These are phyloP conservation scores for Lithophane ornitopus DNA, from an alignment of 2,888 invertebrate genomes.

Conservation along the genomic window DNA sequence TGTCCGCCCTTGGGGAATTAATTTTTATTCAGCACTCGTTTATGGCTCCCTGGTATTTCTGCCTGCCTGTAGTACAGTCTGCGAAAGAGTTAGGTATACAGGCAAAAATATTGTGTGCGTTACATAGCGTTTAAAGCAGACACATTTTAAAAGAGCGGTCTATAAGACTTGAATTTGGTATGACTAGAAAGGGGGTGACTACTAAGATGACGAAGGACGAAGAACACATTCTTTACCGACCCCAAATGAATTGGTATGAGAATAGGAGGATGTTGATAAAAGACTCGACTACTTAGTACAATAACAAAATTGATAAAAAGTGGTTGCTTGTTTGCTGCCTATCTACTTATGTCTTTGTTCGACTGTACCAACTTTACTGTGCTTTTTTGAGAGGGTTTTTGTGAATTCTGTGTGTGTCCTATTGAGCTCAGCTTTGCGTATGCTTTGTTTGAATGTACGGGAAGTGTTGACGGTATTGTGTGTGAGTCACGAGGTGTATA, in stretches of 20 bases:
- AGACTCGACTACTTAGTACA: background rate
- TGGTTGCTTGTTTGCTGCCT: background rate
- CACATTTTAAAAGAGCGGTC: background rate
- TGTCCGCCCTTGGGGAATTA: slow-evolving; percentile 69
- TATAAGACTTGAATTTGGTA: background rate
- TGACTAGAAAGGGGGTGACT: background rate
- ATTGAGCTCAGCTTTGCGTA: slow-evolving; percentile 30
- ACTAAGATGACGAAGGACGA: background rate
- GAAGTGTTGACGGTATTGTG: slow-evolving; percentile 29
- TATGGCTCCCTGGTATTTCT: slow-evolving; percentile 64
- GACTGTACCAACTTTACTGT: slow-evolving; percentile 18
- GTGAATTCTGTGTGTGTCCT: slow-evolving; percentile 35
- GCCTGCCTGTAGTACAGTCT: slow-evolving; percentile 39
- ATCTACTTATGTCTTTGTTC: background rate
- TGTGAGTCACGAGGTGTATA: slow-evolving; percentile 6
- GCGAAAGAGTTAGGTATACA: slow-evolving; percentile 13
- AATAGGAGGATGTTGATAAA: too few relatives aligned
- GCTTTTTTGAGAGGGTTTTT: slow-evolving; percentile 48
- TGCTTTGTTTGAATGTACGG: slow-evolving; percentile 22
- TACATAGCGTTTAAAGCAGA: slow-evolving; percentile 13
- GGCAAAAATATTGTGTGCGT: slow-evolving; percentile 2
- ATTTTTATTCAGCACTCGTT: slow-evolving; percentile 72
- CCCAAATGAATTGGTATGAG: too few relatives aligned
- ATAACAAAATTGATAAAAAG: too few relatives aligned
- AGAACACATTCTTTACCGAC: background rate